Evolutionary conservation across 2,113 vertebrate genomes (phyloP).

Genomic region (Ibidorhyncha struthersii): DNA sequence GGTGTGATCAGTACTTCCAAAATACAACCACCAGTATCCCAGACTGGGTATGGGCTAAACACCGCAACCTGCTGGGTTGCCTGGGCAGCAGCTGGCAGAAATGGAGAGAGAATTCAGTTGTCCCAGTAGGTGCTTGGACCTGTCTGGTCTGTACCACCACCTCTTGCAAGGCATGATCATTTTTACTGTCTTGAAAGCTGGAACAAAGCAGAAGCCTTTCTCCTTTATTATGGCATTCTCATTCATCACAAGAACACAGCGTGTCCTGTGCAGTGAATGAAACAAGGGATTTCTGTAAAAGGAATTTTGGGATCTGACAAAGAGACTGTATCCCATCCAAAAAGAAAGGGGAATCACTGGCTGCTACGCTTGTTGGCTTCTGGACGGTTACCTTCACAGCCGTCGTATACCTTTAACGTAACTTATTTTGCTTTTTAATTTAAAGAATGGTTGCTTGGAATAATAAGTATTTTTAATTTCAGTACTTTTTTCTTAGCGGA

Average conservation of each 20-base stretch:
- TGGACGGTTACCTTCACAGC: not conserved
- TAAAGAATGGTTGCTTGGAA: not conserved
- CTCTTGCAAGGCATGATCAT: not conserved
- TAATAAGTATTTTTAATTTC: not conserved
- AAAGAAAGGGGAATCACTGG: not conserved
- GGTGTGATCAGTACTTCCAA: not conserved
- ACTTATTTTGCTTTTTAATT: not conserved
- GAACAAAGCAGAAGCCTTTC: not conserved
- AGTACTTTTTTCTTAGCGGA: not conserved
- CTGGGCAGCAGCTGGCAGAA: not conserved
- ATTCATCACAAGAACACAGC: not conserved
- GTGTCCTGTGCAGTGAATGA: not conserved
- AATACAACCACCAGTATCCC: not conserved
- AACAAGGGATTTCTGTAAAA: not conserved
- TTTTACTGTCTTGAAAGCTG: not conserved
- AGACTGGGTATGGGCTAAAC: not conserved
- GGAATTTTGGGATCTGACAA: not conserved
- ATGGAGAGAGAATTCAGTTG: not conserved
- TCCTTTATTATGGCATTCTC: not conserved
- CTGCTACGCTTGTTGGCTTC: not conserved
- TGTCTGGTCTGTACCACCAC: not conserved
- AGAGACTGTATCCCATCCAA: not conserved
- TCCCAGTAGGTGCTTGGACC: not conserved
- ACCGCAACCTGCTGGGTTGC: not conserved
- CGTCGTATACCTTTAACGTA: not conserved